Conservation (phyloP, 2,797 vertebrate genomes). For the Lutra lutra region DNA sequence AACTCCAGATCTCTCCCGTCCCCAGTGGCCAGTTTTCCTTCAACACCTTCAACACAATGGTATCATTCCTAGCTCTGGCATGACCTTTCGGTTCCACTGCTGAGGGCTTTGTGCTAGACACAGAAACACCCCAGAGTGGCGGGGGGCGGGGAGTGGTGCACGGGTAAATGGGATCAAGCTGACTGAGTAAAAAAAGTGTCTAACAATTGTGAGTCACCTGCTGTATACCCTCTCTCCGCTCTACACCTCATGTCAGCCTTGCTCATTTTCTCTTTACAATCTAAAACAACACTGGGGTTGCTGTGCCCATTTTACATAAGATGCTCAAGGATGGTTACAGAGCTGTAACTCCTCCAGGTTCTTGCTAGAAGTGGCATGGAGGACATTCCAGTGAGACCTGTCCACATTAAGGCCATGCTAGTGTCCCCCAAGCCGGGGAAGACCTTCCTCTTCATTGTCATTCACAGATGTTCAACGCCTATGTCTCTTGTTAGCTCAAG, state of each 20-base stretch:
- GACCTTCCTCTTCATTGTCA: background rate
- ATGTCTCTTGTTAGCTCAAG: background rate
- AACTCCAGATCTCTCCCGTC: background rate
- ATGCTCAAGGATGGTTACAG: background rate
- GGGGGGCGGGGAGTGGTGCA: no score
- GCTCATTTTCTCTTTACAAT: background rate
- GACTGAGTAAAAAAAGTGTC: background rate
- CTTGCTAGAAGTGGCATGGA: background rate
- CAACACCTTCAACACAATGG: background rate
- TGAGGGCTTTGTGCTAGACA: background rate
- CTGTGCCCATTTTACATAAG: background rate
- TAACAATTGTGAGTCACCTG: background rate
- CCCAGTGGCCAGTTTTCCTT: background rate
- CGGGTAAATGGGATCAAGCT: background rate
- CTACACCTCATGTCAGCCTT: background rate
- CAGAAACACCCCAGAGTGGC: background rate
- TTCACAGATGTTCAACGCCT: background rate
- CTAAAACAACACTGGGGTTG: background rate
- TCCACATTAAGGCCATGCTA: background rate
- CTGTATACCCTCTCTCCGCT: background rate
- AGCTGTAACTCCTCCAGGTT: background rate
- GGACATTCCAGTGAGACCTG: background rate
- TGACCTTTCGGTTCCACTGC: background rate
- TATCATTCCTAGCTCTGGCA: background rate
- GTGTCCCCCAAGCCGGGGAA: background rate